These are phyloP conservation scores for Danio choprae DNA, from an alignment of 2,797 vertebrate genomes.

Conservation along the genomic window DNA sequence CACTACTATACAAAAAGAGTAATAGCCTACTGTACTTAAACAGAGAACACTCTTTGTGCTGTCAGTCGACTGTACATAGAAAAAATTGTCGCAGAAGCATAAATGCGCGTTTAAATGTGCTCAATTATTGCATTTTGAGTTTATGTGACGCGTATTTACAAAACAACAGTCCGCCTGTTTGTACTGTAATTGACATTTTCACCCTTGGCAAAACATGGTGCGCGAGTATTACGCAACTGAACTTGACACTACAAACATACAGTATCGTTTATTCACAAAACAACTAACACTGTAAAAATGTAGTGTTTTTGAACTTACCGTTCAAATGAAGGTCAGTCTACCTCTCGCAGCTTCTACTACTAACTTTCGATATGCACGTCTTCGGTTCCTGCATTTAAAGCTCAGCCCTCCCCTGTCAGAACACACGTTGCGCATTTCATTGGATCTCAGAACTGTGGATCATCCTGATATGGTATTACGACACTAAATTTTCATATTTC, in stretches of 20 bases:
- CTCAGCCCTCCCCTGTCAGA: neutral
- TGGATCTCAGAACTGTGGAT: constrained; percentile 56
- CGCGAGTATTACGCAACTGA: neutral
- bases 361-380: constrained; percentile 29
- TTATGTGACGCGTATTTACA: neutral
- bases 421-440: constrained; percentile 38
- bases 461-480: constrained; percentile 18
- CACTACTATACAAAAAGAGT: neutral
- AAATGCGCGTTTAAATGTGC: neutral
- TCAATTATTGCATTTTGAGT: neutral
- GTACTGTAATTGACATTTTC: neutral
- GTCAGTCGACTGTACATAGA: no score
- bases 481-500: neutral
- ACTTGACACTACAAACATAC: neutral
- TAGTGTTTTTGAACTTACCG: constrained; percentile 30
- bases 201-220: neutral
- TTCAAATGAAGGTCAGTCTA: constrained; percentile 8
- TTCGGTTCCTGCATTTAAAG: constrained; percentile 21
- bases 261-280: neutral
- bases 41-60: neutral
- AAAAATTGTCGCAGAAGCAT: neutral
- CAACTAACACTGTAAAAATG: neutral
- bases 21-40: neutral
- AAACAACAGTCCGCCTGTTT: neutral
- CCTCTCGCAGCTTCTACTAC: neutral